These are phyloP conservation scores for Xiphophorus birchmanni DNA, from an alignment of 2,797 vertebrate genomes.

Conservation along the genomic window DNA sequence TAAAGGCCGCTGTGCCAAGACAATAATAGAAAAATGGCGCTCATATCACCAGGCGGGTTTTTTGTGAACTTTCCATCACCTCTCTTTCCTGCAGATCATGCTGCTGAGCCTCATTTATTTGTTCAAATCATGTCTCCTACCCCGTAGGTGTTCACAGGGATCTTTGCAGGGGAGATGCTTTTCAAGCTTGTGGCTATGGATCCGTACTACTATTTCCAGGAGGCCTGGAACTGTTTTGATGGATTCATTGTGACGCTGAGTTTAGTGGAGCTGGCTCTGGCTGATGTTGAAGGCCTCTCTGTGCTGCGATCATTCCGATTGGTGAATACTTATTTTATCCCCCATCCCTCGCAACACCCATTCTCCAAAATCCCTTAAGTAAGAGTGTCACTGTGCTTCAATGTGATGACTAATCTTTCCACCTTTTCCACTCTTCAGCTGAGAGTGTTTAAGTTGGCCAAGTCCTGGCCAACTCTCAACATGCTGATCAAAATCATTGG, in stretches of 20 bases:
- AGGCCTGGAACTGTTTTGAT: conserved; percentile 99
- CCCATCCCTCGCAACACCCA: not conserved
- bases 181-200: conserved; percentile 98
- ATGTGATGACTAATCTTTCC: conserved; percentile 37
- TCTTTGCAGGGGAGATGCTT: conserved; percentile 99
- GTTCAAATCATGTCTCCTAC: conserved; percentile 26
- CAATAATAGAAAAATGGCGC: not conserved
- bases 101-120: conserved; percentile 15
- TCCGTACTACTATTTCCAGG: conserved; percentile 99
- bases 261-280: conserved; percentile 94
- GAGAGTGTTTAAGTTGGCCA: conserved; percentile 98
- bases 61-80: not conserved
- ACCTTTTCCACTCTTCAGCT: conserved; percentile 77
- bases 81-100: not conserved
- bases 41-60: not conserved
- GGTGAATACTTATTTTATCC: conserved; percentile 79
- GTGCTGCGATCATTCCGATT: conserved; percentile 98
- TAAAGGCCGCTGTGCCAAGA: not conserved
- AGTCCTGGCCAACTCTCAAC: conserved; percentile 99
- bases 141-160: conserved; percentile 95
- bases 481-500: conserved; percentile 99
- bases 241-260: conserved; percentile 98
- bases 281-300: conserved; percentile 95
- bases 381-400: not conserved
- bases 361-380: not conserved